phyloP scores from a whole-genome alignment of 1,140 invertebrate species.

The Lepidurus arcticus region DNA sequence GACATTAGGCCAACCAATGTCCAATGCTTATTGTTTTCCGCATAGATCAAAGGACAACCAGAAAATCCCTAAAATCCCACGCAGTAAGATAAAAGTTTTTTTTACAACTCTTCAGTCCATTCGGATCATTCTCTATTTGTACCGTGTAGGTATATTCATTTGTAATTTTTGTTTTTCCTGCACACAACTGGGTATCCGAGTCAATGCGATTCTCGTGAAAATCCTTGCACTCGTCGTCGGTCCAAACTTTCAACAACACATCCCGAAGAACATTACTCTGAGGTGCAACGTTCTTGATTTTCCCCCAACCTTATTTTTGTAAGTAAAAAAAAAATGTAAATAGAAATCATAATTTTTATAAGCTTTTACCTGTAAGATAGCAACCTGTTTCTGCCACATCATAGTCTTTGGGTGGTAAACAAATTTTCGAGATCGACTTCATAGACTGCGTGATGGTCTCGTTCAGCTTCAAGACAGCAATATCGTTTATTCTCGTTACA shows the following conservation, averaged over 20 bases:
- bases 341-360: too few relatives aligned
- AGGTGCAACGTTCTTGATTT: constrained; percentile 46
- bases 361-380: too few relatives aligned
- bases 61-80: constrained; percentile 78
- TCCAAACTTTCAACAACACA: constrained; percentile 54
- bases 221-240: constrained; percentile 47
- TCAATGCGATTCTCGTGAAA: constrained; percentile 33
- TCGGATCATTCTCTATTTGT: constrained; percentile 23
- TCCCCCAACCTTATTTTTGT: constrained; percentile 56
- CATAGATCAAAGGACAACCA: too few relatives aligned
- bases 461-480: too few relatives aligned
- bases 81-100: constrained; percentile 62
- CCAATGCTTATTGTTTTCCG: constrained; percentile 64
- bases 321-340: too few relatives aligned
- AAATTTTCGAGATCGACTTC: too few relatives aligned
- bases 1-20: constrained; percentile 74
- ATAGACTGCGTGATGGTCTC: too few relatives aligned
- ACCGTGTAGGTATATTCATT: constrained; percentile 46
- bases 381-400: too few relatives aligned
- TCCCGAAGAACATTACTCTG: constrained; percentile 53
- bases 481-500: too few relatives aligned
- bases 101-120: not conserved
- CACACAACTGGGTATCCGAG: constrained; percentile 42
- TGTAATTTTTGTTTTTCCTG: constrained; percentile 41
- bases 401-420: too few relatives aligned